These are phyloP conservation scores for Dallia pectoralis DNA, from an alignment of 2,797 vertebrate genomes.

Conservation along the genomic window DNA sequence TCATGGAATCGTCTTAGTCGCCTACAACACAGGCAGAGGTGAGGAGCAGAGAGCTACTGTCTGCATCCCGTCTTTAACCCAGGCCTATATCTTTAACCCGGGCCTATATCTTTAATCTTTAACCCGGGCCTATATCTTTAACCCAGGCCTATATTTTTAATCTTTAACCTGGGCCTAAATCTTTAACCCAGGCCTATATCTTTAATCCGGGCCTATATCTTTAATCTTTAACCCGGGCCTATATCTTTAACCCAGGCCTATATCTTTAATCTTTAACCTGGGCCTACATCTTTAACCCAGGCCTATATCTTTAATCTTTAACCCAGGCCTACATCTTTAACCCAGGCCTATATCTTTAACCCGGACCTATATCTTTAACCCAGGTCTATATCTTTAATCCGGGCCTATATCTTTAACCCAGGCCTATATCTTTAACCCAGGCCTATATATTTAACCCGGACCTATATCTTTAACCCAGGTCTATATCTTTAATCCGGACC, in stretches of 20 bases:
- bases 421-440: not conserved
- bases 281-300: not conserved
- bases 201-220: too few relatives aligned
- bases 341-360: not conserved
- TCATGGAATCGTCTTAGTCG: constrained; percentile 3
- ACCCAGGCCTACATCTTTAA: not conserved
- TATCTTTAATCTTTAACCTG: too few relatives aligned
- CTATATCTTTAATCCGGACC: not conserved
- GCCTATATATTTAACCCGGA: too few relatives aligned
- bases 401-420: not conserved
- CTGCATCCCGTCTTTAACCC: not conserved
- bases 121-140: not conserved
- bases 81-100: not conserved
- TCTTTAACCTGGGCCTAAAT: too few relatives aligned
- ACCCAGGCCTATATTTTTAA: not conserved
- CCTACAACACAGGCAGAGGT: constrained; percentile 5
- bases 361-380: too few relatives aligned
- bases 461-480: not conserved
- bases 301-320: not conserved
- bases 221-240: not conserved
- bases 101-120: too few relatives aligned
- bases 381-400: not conserved
- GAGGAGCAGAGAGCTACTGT: constrained; percentile 1
- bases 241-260: not conserved
- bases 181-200: not conserved